Evolutionary conservation across 2,113 vertebrate species (phyloP), one percentile per base, ranked within the genome.

Genomic region (Phrynosoma blainvillii): DNA sequence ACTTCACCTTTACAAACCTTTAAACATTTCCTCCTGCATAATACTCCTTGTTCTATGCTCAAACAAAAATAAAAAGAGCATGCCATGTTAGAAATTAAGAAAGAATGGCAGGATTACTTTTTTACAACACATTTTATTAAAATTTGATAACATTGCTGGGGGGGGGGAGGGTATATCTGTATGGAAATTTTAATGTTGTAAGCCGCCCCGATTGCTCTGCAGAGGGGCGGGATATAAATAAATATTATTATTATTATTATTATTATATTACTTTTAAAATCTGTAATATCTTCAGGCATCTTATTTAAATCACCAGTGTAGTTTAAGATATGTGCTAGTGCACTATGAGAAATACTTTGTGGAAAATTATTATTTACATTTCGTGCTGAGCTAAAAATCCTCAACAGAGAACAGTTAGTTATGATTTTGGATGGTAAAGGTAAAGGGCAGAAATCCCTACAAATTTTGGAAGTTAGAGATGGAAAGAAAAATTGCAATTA

Each of bases 1-100:
- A 95, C 92, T 90, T 95, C 94, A 94, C 79, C 85, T 90, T 91
- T 93, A 92, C 88, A 93, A 95, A 95, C 89, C 87, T 93, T 89
- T 91, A 89, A 92, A 85, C 84, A 91, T 92, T 93, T 89, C 94
- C 92, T 94, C 92, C 94, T 93, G 93, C 94, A 92, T 91, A 92
- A 14, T 40, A 47, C 75, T 91, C 52, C 88, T 94, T 90, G 84
- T 92, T 85, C 80, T 82, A 47, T 80, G 81, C 88, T 89, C 83
- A 54, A 66, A 84, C 75, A 88, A 62, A 86, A 89, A 88, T 42
- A 65, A 86, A 89, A 2, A 90, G 77, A 80, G 47, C 65, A 89
- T 77, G 90, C 90, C 87, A 85, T 8, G 18, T 89, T 94, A 91
- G 89, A 93, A 91, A 59, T 82, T 88, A 36, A 88, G 70, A 92